These are phyloP conservation scores for Caretta caretta DNA, from an alignment of 2,113 vertebrate genomes.

Conservation along the genomic window DNA sequence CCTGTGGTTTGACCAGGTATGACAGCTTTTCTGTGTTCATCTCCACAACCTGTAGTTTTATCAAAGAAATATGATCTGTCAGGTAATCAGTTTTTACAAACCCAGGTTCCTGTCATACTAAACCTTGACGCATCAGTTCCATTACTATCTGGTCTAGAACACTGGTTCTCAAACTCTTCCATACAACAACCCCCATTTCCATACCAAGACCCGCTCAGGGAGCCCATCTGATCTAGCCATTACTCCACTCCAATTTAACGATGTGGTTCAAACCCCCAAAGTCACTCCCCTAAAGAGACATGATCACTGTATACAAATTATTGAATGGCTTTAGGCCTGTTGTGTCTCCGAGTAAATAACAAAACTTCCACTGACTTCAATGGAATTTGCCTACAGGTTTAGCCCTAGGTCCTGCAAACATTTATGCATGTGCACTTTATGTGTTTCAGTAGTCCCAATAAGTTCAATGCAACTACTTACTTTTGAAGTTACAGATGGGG, in stretches of 20 bases:
- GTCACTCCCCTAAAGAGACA: background rate
- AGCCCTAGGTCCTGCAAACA: background rate
- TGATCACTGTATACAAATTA: background rate
- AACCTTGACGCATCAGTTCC: background rate
- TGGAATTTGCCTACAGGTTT: background rate
- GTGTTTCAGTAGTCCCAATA: background rate
- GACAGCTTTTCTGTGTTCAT: background rate
- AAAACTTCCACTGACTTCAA: background rate
- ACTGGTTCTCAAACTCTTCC: background rate
- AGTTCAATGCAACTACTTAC: background rate
- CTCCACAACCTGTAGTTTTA: background rate
- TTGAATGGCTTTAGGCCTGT: background rate
- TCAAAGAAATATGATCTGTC: background rate
- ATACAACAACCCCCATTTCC: no score
- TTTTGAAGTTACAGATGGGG: background rate
- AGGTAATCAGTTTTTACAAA: background rate
- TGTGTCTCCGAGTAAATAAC: background rate
- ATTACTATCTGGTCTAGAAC: background rate
- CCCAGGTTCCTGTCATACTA: background rate
- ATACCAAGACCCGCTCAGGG: no score
- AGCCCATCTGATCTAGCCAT: background rate
- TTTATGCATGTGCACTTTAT: background rate
- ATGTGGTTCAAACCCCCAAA: background rate
- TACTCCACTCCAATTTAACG: rapidly evolving
- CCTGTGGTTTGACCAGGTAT: rapidly evolving